A percentile compares a stretch with the other conserved stretches of the same genome.
These are phyloP conservation scores for Muntiacus muntjak DNA, from an alignment of 2,113 vertebrate genomes.

Conservation along the genomic window DNA sequence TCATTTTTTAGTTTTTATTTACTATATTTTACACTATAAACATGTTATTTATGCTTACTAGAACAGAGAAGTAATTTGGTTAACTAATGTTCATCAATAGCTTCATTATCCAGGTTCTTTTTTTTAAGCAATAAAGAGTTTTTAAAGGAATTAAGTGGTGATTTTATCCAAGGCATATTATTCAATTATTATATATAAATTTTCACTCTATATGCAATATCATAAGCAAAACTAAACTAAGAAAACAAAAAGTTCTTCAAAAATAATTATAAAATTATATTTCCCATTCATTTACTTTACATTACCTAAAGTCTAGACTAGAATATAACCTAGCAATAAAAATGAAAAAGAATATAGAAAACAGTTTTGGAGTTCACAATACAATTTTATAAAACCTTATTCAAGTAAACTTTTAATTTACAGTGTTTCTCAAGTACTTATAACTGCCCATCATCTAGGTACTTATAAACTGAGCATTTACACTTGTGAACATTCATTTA, in stretches of 20 bases:
- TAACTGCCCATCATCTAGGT: background rate
- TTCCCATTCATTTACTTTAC: background rate
- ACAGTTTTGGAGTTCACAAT: background rate
- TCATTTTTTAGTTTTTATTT: background rate
- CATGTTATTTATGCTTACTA: background rate
- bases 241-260: background rate
- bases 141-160: background rate
- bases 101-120: background rate
- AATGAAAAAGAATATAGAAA: background rate
- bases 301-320: background rate
- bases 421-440: background rate
- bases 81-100: background rate
- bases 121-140: background rate
- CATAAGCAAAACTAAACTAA: background rate
- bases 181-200: background rate
- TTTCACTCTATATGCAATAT: background rate
- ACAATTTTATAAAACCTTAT: background rate
- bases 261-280: background rate
- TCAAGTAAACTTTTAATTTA: background rate
- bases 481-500: background rate
- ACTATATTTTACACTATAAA: background rate
- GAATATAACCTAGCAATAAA: background rate
- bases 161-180: background rate
- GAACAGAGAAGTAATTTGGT: background rate
- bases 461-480: background rate